A percentile compares a stretch with the other conserved stretches of the same genome.
These are phyloP conservation scores for Macquaria ambigua DNA, from an alignment of 2,113 vertebrate species.

Conservation along the genomic window DNA sequence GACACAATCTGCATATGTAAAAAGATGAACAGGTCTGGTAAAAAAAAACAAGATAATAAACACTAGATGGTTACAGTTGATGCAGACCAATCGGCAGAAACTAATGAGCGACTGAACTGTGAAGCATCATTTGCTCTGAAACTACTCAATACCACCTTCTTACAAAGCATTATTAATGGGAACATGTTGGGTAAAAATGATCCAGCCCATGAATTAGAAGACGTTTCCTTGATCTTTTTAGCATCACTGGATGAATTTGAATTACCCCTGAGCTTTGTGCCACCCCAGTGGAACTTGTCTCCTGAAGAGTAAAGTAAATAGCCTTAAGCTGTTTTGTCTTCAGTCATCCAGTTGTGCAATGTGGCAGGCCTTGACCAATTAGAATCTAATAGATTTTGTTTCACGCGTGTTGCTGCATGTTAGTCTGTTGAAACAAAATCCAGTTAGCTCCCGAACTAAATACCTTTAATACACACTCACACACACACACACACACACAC, in stretches of 20 bases:
- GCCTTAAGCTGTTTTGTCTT: conserved; percentile 32
- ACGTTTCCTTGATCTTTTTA: neutral
- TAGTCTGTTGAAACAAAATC: conserved; percentile 37
- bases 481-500: conserved; percentile 26
- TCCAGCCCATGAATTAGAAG: neutral
- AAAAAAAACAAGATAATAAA: neutral
- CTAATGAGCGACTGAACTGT: neutral
- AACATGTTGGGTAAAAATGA: neutral
- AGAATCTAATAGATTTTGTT: conserved; percentile 42
- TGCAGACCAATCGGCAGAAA: neutral
- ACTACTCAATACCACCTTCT: neutral
- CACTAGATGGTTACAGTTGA: neutral
- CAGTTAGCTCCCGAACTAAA: conserved; percentile 34
- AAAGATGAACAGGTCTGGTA: neutral
- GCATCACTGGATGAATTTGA: conserved; percentile 6
- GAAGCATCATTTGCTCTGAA: neutral
- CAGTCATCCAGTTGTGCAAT: conserved; percentile 4
- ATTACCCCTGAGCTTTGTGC: neutral
- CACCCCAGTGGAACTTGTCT: neutral
- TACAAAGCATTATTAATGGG: neutral
- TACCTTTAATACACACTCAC: conserved; percentile 21
- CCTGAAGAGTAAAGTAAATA: neutral
- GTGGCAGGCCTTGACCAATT: conserved; percentile 51
- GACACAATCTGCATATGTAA: neutral
- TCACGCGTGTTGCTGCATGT: conserved; percentile 10